phyloP scores from a whole-genome alignment of 2,888 invertebrate genomes.

The Dicycla oo region DNA sequence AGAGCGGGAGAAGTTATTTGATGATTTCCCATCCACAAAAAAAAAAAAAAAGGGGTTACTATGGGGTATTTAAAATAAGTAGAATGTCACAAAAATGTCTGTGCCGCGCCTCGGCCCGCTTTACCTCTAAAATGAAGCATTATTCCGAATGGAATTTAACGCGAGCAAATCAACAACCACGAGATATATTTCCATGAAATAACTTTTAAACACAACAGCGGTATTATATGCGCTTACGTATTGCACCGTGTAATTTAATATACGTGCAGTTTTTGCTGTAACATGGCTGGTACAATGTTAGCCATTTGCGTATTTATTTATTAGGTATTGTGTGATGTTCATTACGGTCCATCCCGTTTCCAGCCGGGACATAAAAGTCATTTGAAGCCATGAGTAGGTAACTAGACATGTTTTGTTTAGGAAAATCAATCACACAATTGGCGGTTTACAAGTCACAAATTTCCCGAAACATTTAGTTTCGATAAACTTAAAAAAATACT shows the following conservation, averaged over 20 bases:
- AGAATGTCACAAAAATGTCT: neutral
- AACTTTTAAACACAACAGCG: neutral
- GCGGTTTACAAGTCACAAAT: slow-evolving; percentile 11
- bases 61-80: too few relatives aligned
- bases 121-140: neutral
- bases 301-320: neutral
- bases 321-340: neutral
- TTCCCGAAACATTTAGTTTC: slow-evolving; percentile 23
- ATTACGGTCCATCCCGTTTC: neutral
- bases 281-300: neutral
- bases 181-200: slow-evolving; percentile 1
- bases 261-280: neutral
- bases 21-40: too few relatives aligned
- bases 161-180: neutral
- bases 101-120: neutral
- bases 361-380: neutral
- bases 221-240: neutral
- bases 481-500: too few relatives aligned
- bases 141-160: neutral
- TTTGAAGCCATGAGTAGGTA: neutral
- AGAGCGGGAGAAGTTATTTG: too few relatives aligned
- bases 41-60: too few relatives aligned
- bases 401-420: neutral
- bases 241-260: neutral
- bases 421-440: neutral